Evolutionary conservation across 2,888 invertebrate genomes (phyloP).

Genomic region (Cryptocephalus primarius): DNA sequence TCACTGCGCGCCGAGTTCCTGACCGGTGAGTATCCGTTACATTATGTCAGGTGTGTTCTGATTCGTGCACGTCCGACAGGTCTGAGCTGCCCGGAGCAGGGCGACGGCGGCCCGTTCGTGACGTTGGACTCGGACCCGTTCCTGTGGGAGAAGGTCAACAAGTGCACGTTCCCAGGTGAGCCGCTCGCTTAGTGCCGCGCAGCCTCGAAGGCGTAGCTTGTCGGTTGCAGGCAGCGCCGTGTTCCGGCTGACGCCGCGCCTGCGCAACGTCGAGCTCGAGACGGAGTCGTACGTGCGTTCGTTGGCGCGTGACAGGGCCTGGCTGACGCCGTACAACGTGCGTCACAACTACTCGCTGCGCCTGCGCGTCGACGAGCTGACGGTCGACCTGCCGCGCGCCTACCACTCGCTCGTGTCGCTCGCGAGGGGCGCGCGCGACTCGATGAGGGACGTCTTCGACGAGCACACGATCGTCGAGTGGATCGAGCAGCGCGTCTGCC

Average conservation of each 20-base stretch:
- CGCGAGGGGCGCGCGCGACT: constrained; percentile 43
- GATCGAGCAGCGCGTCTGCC: constrained; percentile 55
- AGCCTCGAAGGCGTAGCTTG: no score
- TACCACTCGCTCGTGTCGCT: constrained; percentile 46
- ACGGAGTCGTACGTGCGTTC: constrained; percentile 33
- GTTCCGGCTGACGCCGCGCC: constrained; percentile 38
- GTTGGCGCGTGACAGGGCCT: constrained; percentile 38
- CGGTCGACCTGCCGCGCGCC: constrained; percentile 44
- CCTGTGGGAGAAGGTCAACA: constrained; percentile 49
- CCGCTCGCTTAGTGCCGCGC: no score
- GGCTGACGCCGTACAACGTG: constrained; percentile 62
- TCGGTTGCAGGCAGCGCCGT: constrained; percentile 18
- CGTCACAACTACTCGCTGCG: constrained; percentile 59
- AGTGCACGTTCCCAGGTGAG: constrained; percentile 56
- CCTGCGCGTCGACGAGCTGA: constrained; percentile 51
- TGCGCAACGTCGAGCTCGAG: constrained; percentile 36
- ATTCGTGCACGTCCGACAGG: no score
- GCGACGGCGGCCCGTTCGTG: constrained; percentile 37
- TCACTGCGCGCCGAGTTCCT: constrained; percentile 38
- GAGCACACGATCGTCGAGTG: constrained; percentile 51
- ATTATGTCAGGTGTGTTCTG: no score
- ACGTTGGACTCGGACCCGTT: constrained; percentile 49
- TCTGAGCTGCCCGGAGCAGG: constrained; percentile 43
- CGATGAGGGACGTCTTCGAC: constrained; percentile 49
- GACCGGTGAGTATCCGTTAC: constrained; percentile 2